Evolutionary conservation across 2,113 vertebrate species (phyloP), one percentile per base, ranked within the genome.

Genomic region (Mustela nigripes): DNA sequence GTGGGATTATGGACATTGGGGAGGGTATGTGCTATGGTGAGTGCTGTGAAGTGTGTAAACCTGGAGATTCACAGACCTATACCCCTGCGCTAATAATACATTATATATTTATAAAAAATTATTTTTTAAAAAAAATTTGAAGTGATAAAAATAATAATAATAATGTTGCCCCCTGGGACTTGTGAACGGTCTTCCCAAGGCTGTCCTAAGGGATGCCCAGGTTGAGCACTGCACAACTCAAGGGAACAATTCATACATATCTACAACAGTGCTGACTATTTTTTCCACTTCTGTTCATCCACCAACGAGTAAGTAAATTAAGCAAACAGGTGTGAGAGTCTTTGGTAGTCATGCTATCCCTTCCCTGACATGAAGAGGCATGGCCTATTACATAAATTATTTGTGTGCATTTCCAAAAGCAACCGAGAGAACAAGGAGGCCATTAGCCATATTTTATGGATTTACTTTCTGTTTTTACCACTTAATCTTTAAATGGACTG

Each of bases 401-500:
- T 58, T 86, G 74, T 95, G 33, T 9, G 12, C 19, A 9, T 58
- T 50, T 69, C 79, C n/a, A 24, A 78, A 93, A 63, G 9, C 45
- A 76, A 86, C 31, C 0, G 1, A 65, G 58, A 45, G 76, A 80
- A 89, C 28, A 82, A 42, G 33, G 58, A 28, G 9, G 19, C 5
- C 60, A 92, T 69, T 56, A 92, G 58, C 76, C 28, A 33, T 26
- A 69, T n/a, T 60, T 63, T 79, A 31, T 56, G 62, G 42, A 58
- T 87, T 97, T 80, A 53, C 28, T 91, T 95, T 95, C 62, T 86
- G 45, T 42, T 96, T 79, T 89, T 45, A 33, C n/a, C 56, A 63
- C n/a, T 89, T 96, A 79, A 91, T 97, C 95, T 86, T 97, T 96
- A 95, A 97, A 87, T 97, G 87, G 53, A 94, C 69, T 78, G 67